These are phyloP conservation scores for Cryptotermes secundus DNA, from an alignment of 1,140 invertebrate species.

Conservation along the genomic window DNA sequence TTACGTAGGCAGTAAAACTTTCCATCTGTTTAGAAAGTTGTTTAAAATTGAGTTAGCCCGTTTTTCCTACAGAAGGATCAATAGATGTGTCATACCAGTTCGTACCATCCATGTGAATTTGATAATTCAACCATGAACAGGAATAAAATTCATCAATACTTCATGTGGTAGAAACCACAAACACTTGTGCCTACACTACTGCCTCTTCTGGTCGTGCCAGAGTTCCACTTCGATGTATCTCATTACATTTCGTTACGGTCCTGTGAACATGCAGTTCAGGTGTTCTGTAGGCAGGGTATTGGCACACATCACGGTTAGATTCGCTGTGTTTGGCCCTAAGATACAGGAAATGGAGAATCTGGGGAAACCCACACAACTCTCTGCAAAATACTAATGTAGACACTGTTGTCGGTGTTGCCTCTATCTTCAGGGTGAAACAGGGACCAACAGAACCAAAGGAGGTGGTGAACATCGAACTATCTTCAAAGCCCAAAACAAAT, in stretches of 20 bases:
- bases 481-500: too few relatives aligned
- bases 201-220: background rate
- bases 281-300: too few relatives aligned
- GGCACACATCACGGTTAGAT: too few relatives aligned
- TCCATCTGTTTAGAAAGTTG: background rate
- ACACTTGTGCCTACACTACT: background rate
- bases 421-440: too few relatives aligned
- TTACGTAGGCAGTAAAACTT: background rate
- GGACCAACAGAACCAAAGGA: too few relatives aligned
- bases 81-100: background rate
- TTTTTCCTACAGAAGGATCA: background rate
- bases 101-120: background rate
- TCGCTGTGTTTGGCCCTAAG: too few relatives aligned
- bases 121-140: background rate
- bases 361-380: too few relatives aligned
- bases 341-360: too few relatives aligned
- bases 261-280: background rate
- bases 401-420: too few relatives aligned
- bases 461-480: too few relatives aligned
- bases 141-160: constrained; percentile 8
- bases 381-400: too few relatives aligned
- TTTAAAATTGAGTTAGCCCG: background rate
- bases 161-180: constrained; percentile 16
- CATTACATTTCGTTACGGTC: background rate
- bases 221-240: background rate